Evolutionary conservation across 2,888 invertebrate genomes (phyloP).

Genomic region (Cataglyphis livida): DNA sequence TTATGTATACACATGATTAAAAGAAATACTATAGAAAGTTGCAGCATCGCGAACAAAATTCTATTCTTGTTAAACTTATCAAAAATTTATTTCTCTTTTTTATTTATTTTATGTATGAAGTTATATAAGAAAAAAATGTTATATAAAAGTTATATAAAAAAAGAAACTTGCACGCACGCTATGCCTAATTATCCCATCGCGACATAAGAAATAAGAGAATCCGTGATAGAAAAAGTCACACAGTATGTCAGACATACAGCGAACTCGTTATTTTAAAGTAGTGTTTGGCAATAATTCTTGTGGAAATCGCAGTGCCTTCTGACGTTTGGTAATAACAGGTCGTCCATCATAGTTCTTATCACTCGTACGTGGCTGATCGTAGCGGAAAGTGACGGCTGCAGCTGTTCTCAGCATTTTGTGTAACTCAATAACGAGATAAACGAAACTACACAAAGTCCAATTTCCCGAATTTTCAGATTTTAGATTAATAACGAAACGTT

Average conservation of each 20-base stretch:
- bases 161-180: not conserved
- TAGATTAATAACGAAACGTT: not conserved
- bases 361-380: conserved; percentile 66
- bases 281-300: conserved; percentile 66
- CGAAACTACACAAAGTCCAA: conserved; percentile 64
- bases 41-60: not conserved
- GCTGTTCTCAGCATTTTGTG: conserved; percentile 71
- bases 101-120: not conserved
- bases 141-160: not conserved
- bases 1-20: not conserved
- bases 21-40: not conserved
- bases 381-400: conserved; percentile 69
- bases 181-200: not conserved
- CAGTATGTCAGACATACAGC: conserved; percentile 21
- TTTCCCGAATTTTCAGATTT: conserved; percentile 28
- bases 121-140: not conserved
- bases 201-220: conserved; percentile 1
- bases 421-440: conserved; percentile 70
- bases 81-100: not conserved
- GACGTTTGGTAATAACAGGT: conserved; percentile 64
- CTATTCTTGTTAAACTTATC: not conserved
- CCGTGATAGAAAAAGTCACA: conserved; percentile 10
- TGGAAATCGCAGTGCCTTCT: conserved; percentile 39
- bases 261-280: conserved; percentile 39
- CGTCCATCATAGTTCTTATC: conserved; percentile 75